Evolutionary conservation across 2,888 invertebrate species (phyloP), one percentile per base, ranked within the genome.

Genomic region (Andrena flavipes): DNA sequence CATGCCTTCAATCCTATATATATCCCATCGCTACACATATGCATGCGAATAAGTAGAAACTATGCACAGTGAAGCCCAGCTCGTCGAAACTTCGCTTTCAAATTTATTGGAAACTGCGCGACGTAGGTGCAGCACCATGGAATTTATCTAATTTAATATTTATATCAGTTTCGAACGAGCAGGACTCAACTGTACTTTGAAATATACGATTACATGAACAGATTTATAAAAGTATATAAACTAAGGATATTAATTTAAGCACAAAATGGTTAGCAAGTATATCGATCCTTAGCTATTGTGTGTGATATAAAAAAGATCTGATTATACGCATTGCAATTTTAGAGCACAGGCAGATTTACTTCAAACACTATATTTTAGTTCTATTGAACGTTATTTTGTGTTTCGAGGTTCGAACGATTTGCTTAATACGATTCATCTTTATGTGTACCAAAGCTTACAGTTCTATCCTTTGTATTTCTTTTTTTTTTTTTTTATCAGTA

Each of bases 1-100:
- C 87, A 87, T 87, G 87, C 33, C 42, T 69, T 72, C n/a, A 49
- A 72, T 81, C 76, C 82, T 62, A 29, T 81, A 26, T 65, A 68
- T 35, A 56, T 48, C 74, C 75, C 73, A 33, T 64, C 48, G 67
- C 54, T 82, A 82, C 63, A 68, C 10, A 68, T 56, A 48, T 75
- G 82, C 77, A 82, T 74, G 82, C 60, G 35, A n/a, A 77, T 68
- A 74, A 82, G 49, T 74, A 73, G 10, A 70, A 23, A 63, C 20
- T 42, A 13, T 2, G 7, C 26, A 30, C 49, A 23, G 23, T 33
- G 13, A 29, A 49, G 42, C 69, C 26, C 71, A 48, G 13, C 29
- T 72, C 49, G n/a, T 63, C 5, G 71, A 62, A 67, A 48, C 51
- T 8, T n/a, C n/a, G 4, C 29, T 29, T 59, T 13, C 29, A 13